phyloP scores from a whole-genome alignment of 2,888 invertebrate species.

The Leptinotarsa peninsularis region DNA sequence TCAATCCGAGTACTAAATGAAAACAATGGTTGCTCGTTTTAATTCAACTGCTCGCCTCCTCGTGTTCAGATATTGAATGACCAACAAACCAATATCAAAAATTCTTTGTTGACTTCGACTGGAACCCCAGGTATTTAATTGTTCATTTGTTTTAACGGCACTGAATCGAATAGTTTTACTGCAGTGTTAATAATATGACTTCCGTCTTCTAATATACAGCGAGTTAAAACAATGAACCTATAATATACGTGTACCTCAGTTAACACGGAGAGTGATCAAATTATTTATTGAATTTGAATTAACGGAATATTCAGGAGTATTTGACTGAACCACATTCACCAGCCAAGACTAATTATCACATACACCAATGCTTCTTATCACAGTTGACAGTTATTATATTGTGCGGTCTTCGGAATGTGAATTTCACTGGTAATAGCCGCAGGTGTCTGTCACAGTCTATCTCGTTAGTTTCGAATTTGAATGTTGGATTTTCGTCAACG shows the following conservation, averaged over 20 bases:
- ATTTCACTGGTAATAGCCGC: slow-evolving; percentile 43
- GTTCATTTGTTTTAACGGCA: slow-evolving; percentile 24
- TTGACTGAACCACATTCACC: slow-evolving; percentile 56
- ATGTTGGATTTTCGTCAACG: slow-evolving; percentile 60
- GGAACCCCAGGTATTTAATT: slow-evolving; percentile 21
- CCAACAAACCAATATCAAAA: background rate
- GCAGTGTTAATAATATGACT: slow-evolving; percentile 42
- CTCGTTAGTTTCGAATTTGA: slow-evolving; percentile 53
- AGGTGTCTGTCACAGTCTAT: slow-evolving; percentile 50
- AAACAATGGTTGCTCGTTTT: too few relatives aligned
- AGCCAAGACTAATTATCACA: slow-evolving; percentile 66
- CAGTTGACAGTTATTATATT: slow-evolving; percentile 66
- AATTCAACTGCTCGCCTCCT: background rate
- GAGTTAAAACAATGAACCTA: slow-evolving; percentile 62
- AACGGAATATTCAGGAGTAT: slow-evolving; percentile 46
- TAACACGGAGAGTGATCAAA: slow-evolving; percentile 45
- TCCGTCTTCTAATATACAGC: slow-evolving; percentile 54
- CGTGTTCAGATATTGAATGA: background rate
- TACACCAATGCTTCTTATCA: slow-evolving; percentile 66
- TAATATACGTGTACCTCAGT: slow-evolving; percentile 63
- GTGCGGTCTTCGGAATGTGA: slow-evolving; percentile 59
- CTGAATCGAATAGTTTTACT: slow-evolving; percentile 34
- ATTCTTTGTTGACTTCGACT: slow-evolving; percentile 1
- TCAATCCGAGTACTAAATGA: too few relatives aligned
- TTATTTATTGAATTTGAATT: slow-evolving; percentile 36